These are phyloP conservation scores for Typhlomys cinereus DNA, from an alignment of 2,113 vertebrate species.

Conservation along the genomic window DNA sequence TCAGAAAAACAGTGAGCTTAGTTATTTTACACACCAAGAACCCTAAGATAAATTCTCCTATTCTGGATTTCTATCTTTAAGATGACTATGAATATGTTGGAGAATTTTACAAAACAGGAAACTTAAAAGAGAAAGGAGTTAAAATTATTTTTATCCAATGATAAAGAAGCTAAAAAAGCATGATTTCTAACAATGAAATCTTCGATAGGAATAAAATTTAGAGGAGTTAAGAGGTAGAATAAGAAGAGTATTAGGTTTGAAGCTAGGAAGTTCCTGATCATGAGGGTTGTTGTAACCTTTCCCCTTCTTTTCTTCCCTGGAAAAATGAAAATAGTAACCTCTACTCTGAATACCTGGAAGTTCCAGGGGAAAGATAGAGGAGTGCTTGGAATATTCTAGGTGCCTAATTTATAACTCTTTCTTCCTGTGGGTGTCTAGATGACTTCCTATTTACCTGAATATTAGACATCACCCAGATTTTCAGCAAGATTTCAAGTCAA, in stretches of 20 bases:
- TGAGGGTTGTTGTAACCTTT: not conserved
- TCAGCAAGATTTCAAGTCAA: conserved; percentile 51
- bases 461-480: not conserved
- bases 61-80: not conserved
- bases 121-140: not conserved
- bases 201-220: too few species aligned
- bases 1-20: not conserved
- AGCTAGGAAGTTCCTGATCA: not conserved
- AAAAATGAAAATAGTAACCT: not conserved
- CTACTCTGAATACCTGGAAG: not conserved
- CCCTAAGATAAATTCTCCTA: not conserved
- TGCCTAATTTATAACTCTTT: not conserved
- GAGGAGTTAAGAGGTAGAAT: not conserved
- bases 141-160: not conserved
- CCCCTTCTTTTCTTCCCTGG: not conserved
- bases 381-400: not conserved
- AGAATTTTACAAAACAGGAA: not conserved
- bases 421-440: not conserved
- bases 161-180: not conserved
- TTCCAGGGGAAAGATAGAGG: not conserved
- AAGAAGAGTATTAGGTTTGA: not conserved
- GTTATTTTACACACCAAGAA: too few species aligned
- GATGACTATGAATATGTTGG: not conserved
- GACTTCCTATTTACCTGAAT: not conserved
- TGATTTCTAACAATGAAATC: not conserved